Percentiles rank a stretch among this genome's conserved stretches.
Evolutionary conservation across 35 echinoderm and acorn worm genomes (phyloP).

Genomic region (Apostichopus japonicus): DNA sequence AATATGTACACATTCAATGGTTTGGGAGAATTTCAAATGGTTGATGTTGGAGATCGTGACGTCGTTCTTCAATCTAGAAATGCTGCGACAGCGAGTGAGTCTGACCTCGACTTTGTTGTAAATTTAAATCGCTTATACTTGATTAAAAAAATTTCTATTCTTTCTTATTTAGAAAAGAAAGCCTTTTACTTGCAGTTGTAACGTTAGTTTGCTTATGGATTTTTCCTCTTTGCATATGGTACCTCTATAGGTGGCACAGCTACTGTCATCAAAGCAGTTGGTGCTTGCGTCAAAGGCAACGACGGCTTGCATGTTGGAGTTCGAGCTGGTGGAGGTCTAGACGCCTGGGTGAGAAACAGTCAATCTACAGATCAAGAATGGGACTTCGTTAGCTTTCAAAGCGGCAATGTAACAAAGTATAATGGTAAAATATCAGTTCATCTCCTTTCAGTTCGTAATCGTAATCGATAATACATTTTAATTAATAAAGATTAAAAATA

Average conservation of each 20-base stretch:
- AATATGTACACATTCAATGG: slow-evolving; percentile 17
- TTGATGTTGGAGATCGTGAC: neutral
- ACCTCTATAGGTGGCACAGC: too few relatives aligned
- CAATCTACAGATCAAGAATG: neutral
- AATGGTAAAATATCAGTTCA: neutral
- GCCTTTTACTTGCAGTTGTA: too few relatives aligned
- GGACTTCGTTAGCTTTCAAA: neutral
- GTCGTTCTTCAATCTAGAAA: neutral
- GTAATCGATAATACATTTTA: too few relatives aligned
- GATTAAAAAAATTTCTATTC: too few relatives aligned
- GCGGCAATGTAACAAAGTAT: neutral
- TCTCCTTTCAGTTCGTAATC: too few relatives aligned
- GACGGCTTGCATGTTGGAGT: neutral
- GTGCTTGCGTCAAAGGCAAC: neutral
- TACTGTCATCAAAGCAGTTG: slow-evolving; percentile 33
- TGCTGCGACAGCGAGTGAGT: too few relatives aligned
- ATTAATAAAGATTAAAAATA: too few relatives aligned
- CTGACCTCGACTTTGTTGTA: too few relatives aligned
- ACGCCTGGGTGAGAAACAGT: neutral
- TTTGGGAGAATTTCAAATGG: neutral
- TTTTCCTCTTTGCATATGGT: too few relatives aligned
- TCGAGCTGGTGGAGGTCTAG: neutral
- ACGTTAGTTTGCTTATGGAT: too few relatives aligned
- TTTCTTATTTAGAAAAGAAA: too few relatives aligned
- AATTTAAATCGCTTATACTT: too few relatives aligned